Base-by-base conservation (phyloP, 2,888 invertebrate species). In the Xanthia togata region DNA sequence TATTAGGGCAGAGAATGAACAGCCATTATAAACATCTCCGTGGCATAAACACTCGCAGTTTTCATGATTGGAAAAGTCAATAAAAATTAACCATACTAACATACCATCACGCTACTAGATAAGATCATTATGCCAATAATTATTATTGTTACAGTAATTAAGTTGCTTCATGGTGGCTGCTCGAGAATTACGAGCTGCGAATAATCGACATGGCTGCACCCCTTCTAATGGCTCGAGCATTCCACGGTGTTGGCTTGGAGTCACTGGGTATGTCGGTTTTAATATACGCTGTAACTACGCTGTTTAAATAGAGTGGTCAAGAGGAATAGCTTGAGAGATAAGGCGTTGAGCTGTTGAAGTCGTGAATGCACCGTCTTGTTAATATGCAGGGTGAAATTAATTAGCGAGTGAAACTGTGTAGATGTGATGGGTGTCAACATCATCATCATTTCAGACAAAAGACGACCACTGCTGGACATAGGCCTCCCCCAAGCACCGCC, bases 181-280 rank as follows among this genome's bases (percentile, higher is more conserved):
- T n/a, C 41, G 4, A 57, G 59, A 81, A n/a, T 75, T 75, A 80
- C 62, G 70, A 80, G 75, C 70, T 80, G 80, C 50, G 41, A 80
- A 70, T 75, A 67, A 81, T 81, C 47, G 63, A 77, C 65, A 26
- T n/a, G 47, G 47, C 65, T 73, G 41, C 69, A 77, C 69, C 31
- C 59, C 64, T n/a, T 35, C 53, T 64, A 67, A 67, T 77, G 38
- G 60, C 8, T 64, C n/a, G 31, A 26, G 47, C 63, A 73, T 78
- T 69, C 69, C 35, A 47, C 55, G 31, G 76, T 60, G 44, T 59
- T 60, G 44, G 50, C 38, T 71, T 50, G 26, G 35, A 63, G 41
- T 80, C 79, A 68, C 2, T 74, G 68, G 35, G 20, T 59, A 57
- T 38, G 81, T 63, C 63, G 11, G 74, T 5, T 63, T 57, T 35